Conservation (phyloP, 1,140 invertebrate species). For the Drosophila aff. region DNA sequence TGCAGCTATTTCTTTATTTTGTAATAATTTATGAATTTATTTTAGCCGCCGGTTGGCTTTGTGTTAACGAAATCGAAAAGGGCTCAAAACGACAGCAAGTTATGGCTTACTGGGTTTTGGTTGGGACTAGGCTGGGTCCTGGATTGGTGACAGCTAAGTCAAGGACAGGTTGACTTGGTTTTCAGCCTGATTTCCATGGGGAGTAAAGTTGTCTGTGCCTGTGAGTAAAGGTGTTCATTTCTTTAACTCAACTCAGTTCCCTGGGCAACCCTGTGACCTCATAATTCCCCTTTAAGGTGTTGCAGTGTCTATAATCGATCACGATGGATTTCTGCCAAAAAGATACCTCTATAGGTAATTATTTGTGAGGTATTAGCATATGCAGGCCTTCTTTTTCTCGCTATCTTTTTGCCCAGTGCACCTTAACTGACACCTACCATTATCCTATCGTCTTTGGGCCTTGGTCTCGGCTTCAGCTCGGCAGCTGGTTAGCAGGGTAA, state of each 20-base stretch:
- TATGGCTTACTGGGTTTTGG: background rate
- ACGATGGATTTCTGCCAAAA: constrained; percentile 62
- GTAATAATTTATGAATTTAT: constrained; percentile 8
- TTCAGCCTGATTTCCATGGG: background rate
- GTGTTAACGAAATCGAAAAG: constrained; percentile 13
- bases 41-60: background rate
- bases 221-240: background rate
- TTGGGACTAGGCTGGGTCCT: too few species aligned
- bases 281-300: constrained; percentile 13
- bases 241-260: background rate
- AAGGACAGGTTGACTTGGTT: background rate
- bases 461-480: constrained; percentile 4
- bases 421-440: constrained; percentile 27
- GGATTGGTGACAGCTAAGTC: background rate
- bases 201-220: too few species aligned
- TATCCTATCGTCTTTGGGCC: constrained; percentile 13
- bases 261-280: background rate
- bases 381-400: background rate
- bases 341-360: background rate
- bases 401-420: background rate
- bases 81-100: constrained; percentile 1
- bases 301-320: constrained; percentile 63
- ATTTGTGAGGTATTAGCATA: background rate
- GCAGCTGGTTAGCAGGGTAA: constrained; percentile 50
- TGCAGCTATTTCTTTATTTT: background rate